Conservation (phyloP, 1,140 invertebrate genomes). For the Triops longicaudatus region DNA sequence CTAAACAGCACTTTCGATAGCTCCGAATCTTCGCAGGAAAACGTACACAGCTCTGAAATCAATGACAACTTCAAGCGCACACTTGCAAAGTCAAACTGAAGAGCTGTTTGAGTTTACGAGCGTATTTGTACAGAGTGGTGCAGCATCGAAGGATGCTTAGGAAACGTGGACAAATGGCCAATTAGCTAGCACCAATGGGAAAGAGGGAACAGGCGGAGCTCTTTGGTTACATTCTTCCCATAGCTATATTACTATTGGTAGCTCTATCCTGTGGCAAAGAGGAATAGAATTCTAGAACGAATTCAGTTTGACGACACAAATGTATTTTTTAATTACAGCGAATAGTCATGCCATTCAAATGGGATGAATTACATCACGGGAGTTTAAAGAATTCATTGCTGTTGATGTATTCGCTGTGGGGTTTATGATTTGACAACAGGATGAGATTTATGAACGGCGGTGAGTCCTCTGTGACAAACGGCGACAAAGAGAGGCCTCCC, state of each 20-base stretch:
- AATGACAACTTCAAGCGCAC: neutral
- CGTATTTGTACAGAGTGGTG: constrained; percentile 8
- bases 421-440: neutral
- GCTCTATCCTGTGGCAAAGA: too few species aligned
- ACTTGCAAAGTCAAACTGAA: neutral
- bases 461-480: neutral
- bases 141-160: neutral
- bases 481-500: constrained; percentile 4
- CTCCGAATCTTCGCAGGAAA: too few species aligned
- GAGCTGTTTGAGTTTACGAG: neutral
- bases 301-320: too few species aligned
- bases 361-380: too few species aligned
- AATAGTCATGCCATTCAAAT: too few species aligned
- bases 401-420: too few species aligned
- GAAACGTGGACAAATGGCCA: neutral
- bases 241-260: too few species aligned
- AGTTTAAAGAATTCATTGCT: too few species aligned
- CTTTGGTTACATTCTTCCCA: neutral
- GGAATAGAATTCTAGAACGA: too few species aligned
- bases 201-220: neutral
- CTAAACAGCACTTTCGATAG: too few species aligned
- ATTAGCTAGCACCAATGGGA: neutral
- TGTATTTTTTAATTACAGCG: too few species aligned
- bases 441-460: neutral
- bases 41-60: too few species aligned